A percentile compares a stretch with the other conserved stretches of the same genome.
These are phyloP conservation scores for Pollachius pollachius DNA, from an alignment of 2,113 vertebrate species.

Conservation along the genomic window DNA sequence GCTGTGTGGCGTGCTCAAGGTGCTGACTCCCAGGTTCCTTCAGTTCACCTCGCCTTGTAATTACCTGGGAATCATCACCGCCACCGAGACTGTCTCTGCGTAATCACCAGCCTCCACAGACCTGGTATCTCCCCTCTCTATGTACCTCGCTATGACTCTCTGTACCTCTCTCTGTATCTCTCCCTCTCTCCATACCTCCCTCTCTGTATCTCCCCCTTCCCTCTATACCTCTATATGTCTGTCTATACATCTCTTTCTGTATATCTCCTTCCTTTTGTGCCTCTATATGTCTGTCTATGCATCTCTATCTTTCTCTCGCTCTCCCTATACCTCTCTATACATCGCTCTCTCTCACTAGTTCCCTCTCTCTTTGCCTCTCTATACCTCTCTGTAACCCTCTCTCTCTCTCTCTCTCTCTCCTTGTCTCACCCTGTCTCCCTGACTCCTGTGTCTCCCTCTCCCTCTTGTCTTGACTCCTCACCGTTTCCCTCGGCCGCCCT, in stretches of 20 bases:
- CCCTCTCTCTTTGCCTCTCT: constrained; percentile 4
- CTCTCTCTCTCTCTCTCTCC: constrained; percentile 52
- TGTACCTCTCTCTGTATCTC: no score
- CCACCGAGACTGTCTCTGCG: constrained; percentile 77
- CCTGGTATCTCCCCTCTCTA: no score
- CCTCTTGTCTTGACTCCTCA: constrained; percentile 42
- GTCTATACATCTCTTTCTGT: not conserved
- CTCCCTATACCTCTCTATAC: constrained; percentile 44
- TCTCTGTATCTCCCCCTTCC: constrained; percentile 30
- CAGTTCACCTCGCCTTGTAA: constrained; percentile 84
- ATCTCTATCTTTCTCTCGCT: not conserved
- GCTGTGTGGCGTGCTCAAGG: constrained; percentile 72
- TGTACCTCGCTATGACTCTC: no score
- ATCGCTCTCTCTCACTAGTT: constrained; percentile 67
- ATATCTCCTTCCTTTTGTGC: not conserved
- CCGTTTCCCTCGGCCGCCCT: constrained; percentile 26
- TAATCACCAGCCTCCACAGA: constrained; percentile 73
- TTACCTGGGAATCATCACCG: constrained; percentile 81
- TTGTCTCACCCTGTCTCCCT: not conserved
- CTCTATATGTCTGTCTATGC: no score
- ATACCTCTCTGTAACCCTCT: constrained; percentile 22
- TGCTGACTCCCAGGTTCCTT: constrained; percentile 73
- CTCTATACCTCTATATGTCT: constrained; percentile 13
- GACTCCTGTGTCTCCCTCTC: constrained; percentile 17
- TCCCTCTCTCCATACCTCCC: not conserved